phyloP scores from a whole-genome alignment of 23 tunicate genomes.

The Phallusia fumigata region DNA sequence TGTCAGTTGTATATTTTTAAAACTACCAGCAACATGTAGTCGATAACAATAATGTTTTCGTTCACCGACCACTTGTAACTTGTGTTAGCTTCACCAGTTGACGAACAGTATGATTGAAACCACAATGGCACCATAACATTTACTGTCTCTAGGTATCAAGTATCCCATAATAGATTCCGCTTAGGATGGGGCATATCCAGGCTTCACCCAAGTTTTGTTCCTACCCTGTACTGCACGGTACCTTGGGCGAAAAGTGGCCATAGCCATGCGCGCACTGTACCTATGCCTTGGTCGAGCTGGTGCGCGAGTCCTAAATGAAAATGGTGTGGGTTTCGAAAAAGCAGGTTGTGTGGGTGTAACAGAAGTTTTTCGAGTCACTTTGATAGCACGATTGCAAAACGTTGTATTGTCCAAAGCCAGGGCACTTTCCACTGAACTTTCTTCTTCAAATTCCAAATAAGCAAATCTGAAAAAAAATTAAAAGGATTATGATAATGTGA shows the following conservation, averaged over 20 bases:
- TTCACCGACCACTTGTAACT: no score
- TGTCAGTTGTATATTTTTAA: no score
- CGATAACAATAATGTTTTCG: no score
- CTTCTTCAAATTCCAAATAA: conserved; percentile 80
- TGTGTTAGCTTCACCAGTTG: no score
- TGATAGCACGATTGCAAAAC: conserved; percentile 55
- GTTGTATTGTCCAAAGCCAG: conserved; percentile 73
- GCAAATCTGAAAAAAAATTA: conserved; percentile 53
- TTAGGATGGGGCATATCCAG: conserved; percentile 42
- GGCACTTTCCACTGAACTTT: conserved; percentile 56
- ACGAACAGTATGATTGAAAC: no score
- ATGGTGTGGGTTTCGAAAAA: neutral
- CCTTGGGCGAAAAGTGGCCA: neutral
- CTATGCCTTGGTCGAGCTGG: conserved; percentile 2
- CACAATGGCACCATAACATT: no score
- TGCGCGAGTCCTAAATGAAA: neutral
- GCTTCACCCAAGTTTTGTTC: conserved; percentile 90
- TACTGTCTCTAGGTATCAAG: no score
- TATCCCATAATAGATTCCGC: no score
- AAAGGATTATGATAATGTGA: neutral
- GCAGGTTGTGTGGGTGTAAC: neutral
- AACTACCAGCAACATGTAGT: no score
- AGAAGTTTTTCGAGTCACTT: conserved; percentile 42
- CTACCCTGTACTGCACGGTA: neutral
- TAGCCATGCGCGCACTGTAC: neutral